Conservation (phyloP, 2,888 invertebrate species). For the Sesia apiformis region DNA sequence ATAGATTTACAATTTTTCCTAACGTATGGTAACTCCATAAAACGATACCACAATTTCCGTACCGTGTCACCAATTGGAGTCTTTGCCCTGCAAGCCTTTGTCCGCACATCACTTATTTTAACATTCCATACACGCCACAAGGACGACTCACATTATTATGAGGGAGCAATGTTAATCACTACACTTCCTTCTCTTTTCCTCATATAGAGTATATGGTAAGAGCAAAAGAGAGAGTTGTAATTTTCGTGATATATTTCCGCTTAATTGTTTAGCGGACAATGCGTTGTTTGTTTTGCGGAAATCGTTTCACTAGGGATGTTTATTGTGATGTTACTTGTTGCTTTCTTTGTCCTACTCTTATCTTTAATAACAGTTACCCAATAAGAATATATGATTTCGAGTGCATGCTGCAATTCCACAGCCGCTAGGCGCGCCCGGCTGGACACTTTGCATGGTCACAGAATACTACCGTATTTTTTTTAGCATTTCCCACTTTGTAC, state of each 20-base stretch:
- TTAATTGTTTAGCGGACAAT: neutral
- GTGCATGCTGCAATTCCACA: no score
- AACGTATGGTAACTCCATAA: no score
- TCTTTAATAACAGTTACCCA: no score
- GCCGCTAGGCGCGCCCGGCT: no score
- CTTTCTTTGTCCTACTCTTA: no score
- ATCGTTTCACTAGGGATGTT: neutral
- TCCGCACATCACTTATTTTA: constrained; percentile 1
- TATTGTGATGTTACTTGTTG: no score
- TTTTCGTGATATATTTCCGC: neutral
- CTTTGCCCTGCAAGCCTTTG: constrained; percentile 6
- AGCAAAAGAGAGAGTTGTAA: neutral
- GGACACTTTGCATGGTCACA: no score
- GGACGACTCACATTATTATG: neutral
- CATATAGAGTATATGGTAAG: neutral
- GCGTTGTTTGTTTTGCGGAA: neutral
- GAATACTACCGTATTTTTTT: no score
- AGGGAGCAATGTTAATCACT: neutral
- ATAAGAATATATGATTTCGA: no score
- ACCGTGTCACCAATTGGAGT: constrained; percentile 2
- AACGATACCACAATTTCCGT: neutral
- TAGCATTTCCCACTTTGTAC: no score
- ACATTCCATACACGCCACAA: constrained; percentile 2
- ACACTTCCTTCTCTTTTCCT: neutral
- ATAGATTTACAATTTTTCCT: no score